phyloP scores from a whole-genome alignment of 2,797 vertebrate species.

The Catostomus latipinnis region DNA sequence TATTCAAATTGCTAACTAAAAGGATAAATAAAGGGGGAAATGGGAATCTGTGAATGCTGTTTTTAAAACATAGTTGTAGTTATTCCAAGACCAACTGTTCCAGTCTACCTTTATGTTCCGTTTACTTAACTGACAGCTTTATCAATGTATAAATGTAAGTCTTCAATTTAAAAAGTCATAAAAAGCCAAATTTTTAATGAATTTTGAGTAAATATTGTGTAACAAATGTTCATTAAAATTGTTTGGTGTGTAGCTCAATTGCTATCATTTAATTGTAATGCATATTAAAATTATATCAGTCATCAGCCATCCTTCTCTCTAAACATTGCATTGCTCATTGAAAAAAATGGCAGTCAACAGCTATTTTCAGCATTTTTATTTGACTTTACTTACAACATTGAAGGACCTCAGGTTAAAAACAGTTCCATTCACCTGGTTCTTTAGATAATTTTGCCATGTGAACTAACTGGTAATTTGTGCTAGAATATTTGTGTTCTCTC shows the following conservation, averaged over 20 bases:
- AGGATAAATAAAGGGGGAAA: not conserved
- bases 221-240: not conserved
- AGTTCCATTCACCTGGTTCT: not conserved
- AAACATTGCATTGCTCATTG: not conserved
- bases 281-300: not conserved
- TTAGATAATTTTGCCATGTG: not conserved
- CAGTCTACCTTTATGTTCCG: not conserved
- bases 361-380: not conserved
- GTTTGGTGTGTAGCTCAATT: not conserved
- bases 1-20: not conserved
- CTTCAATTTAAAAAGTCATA: too few species aligned
- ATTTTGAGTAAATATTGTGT: not conserved
- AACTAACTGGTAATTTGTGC: constrained; percentile 12
- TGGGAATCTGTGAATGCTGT: not conserved
- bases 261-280: not conserved
- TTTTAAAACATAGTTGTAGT: not conserved
- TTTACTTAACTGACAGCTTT: too few species aligned
- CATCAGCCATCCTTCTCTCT: not conserved
- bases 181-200: not conserved
- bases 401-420: not conserved
- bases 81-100: not conserved
- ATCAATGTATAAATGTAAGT: too few species aligned
- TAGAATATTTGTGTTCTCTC: constrained; percentile 59
- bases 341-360: not conserved
- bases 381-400: not conserved